These are phyloP conservation scores for Drosophila rubida DNA, from an alignment of 2,888 invertebrate species.

Conservation along the genomic window DNA sequence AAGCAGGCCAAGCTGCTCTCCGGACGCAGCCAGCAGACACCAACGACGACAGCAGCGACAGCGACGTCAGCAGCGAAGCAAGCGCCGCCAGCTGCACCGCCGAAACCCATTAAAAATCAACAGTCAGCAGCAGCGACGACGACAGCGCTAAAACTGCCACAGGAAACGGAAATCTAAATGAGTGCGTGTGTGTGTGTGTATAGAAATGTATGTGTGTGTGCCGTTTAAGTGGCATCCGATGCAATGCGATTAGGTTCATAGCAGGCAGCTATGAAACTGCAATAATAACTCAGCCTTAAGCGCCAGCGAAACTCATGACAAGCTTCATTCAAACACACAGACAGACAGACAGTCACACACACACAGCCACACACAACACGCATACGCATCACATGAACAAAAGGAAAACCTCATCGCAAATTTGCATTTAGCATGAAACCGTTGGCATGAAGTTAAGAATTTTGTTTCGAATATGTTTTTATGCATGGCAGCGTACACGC, in stretches of 20 bases:
- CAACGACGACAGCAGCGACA: slow-evolving; percentile 10
- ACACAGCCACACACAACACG: slow-evolving; percentile 11
- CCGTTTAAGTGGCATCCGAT: slow-evolving; percentile 2
- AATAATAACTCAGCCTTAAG: slow-evolving; percentile 7
- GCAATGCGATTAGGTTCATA: slow-evolving; percentile 31
- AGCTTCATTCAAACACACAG: slow-evolving; percentile 11
- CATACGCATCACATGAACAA: slow-evolving; percentile 12
- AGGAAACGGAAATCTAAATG: slow-evolving; percentile 83
- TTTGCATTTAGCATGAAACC: slow-evolving; percentile 47
- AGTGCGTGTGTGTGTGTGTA: slow-evolving; percentile 19
- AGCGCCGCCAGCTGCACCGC: slow-evolving; percentile 29
- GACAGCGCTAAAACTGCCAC: slow-evolving; percentile 66
- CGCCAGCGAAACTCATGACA: slow-evolving; percentile 48
- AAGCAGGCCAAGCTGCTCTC: slow-evolving; percentile 83
- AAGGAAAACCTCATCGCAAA: slow-evolving; percentile 10
- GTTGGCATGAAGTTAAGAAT: slow-evolving; percentile 50
- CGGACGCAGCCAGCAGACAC: slow-evolving; percentile 56
- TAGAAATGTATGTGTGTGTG: slow-evolving; percentile 23
- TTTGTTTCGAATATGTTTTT: slow-evolving; percentile 50
- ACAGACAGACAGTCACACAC: slow-evolving; percentile 1
- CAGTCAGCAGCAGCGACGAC: slow-evolving; percentile 19
- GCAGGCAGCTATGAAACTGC: slow-evolving; percentile 42
- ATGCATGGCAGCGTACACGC: slow-evolving; percentile 18
- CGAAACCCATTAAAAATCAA: slow-evolving; percentile 29
- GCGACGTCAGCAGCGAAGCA: slow-evolving; percentile 21